Base-by-base conservation (phyloP, 2,113 vertebrate genomes). In the Siphamia tubifer region DNA sequence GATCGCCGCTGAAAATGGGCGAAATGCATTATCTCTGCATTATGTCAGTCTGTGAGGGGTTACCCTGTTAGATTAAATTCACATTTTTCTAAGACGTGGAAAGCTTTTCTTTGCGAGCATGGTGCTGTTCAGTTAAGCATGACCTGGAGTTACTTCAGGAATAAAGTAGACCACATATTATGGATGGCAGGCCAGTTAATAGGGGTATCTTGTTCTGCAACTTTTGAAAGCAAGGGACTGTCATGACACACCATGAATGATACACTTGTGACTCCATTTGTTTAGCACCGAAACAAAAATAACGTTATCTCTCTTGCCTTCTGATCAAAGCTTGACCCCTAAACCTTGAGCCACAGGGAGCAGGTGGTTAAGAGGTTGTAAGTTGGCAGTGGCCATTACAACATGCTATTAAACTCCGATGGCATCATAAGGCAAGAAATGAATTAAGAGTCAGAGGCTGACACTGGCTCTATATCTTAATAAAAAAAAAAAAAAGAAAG, bases 341-440 rank as follows among this genome's bases (percentile, higher is more conserved):
- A 13, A 57, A 54, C 40, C 9, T 11, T 27, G 2, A 63, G 23
- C 43, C 21, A 58, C 24, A 5, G 27, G 11, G 2, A 74, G 51
- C 30, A 31, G 38, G 70, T 81, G 21, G 21, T 21, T 35, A 20
- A 2, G 0, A 51, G 30, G 52, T 15, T 48, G 35, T 67, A 70
- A 82, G 57, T 31, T 64, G 57, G n/a, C 19, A 40, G 45, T 53
- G 32, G 43, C 68, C 55, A 81, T 82, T 81, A 83, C 74, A 65
- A 40, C 69, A 72, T 61, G 58, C 55, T 43, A 34, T 75, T 52
- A 84, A 79, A 82, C 74, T 49, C 43, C 39, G 35, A 66, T 52
- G 71, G 52, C 45, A 67, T 42, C 45, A 39, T 28, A 58, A 60
- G 82, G 72, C 73, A 45, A 72, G 63, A 62, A 47, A 54, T 76